phyloP scores from a whole-genome alignment of 2,797 vertebrate species.

The Pseudomugil gertrudae region DNA sequence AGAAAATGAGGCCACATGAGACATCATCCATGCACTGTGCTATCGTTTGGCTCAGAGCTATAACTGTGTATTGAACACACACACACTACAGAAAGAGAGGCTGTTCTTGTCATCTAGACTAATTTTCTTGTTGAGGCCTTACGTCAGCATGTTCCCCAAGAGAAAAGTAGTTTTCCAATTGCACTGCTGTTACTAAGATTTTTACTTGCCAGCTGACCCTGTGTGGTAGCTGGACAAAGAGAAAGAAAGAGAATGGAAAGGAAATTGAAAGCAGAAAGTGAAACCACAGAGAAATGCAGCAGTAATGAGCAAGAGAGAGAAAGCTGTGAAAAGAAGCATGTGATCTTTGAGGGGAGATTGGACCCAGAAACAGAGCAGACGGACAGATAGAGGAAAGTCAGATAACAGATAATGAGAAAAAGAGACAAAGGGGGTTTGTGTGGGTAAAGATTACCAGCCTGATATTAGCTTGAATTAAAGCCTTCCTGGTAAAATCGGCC shows the following conservation, averaged over 20 bases:
- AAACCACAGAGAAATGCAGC: slow-evolving; percentile 5
- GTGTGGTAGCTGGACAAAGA: slow-evolving; percentile 9
- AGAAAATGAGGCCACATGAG: slow-evolving; percentile 21
- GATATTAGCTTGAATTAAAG: slow-evolving; percentile 38
- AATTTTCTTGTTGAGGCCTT: slow-evolving; percentile 35
- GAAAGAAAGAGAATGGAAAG: slow-evolving; percentile 13
- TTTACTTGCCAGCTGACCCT: slow-evolving; percentile 41
- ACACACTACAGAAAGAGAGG: slow-evolving; percentile 13
- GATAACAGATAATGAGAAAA: slow-evolving; percentile 14
- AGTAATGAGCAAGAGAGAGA: slow-evolving; percentile 5
- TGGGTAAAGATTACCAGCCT: slow-evolving; percentile 33
- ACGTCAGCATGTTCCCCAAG: slow-evolving; percentile 27
- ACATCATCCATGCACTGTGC: slow-evolving; percentile 20
- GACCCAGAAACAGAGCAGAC: slow-evolving; percentile 11
- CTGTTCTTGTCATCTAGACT: slow-evolving; percentile 33
- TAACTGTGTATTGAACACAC: slow-evolving; percentile 10
- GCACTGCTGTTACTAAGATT: slow-evolving; percentile 36
- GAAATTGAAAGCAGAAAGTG: slow-evolving; percentile 21
- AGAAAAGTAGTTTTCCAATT: slow-evolving; percentile 48
- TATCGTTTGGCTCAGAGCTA: slow-evolving; percentile 35
- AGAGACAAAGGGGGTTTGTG: slow-evolving; percentile 25
- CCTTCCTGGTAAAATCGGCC: slow-evolving; percentile 49
- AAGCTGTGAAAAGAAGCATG: slow-evolving; percentile 7
- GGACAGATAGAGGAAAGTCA: slow-evolving; percentile 4
- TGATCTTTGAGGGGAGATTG: slow-evolving; percentile 6